Percentiles rank a stretch among this genome's conserved stretches.
phyloP scores from a whole-genome alignment of 1,140 invertebrate genomes.

The Wiebesia pumilae region DNA sequence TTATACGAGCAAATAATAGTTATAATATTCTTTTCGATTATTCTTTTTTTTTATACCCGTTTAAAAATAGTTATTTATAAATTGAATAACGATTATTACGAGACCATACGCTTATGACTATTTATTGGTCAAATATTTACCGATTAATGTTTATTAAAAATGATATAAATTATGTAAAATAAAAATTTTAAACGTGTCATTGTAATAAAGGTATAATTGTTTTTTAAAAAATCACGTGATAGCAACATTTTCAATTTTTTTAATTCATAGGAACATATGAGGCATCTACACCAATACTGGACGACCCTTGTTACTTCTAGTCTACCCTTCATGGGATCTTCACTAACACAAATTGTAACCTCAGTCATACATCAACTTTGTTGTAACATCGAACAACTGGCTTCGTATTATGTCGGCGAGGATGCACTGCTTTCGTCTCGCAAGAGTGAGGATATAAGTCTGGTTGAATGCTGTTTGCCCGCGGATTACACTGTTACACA shows the following conservation, averaged over 20 bases:
- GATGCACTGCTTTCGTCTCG: constrained; percentile 56
- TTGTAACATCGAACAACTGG: constrained; percentile 85
- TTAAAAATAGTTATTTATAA: not conserved
- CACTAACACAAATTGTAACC: constrained; percentile 85
- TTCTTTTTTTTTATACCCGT: constrained; percentile 3
- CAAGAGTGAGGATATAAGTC: constrained; percentile 66
- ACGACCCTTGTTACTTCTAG: constrained; percentile 86
- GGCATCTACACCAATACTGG: constrained; percentile 88
- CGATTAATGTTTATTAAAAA: not conserved
- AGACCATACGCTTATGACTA: no score
- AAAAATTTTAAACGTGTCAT: not conserved
- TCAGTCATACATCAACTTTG: constrained; percentile 89
- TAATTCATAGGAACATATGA: constrained; percentile 75
- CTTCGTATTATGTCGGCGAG: constrained; percentile 72
- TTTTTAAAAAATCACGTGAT: no score
- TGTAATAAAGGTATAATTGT: not conserved
- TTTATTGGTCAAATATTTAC: no score
- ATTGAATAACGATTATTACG: no score
- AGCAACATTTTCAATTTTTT: no score
- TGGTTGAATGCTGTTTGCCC: constrained; percentile 75
- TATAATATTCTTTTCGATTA: no score
- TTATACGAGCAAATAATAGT: no score
- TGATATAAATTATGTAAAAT: not conserved
- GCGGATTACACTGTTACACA: constrained; percentile 88
- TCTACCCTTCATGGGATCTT: constrained; percentile 83